Percentiles rank a stretch among this genome's conserved stretches.
phyloP scores from a whole-genome alignment of 2,888 invertebrate species.

The Hedya salicella region DNA sequence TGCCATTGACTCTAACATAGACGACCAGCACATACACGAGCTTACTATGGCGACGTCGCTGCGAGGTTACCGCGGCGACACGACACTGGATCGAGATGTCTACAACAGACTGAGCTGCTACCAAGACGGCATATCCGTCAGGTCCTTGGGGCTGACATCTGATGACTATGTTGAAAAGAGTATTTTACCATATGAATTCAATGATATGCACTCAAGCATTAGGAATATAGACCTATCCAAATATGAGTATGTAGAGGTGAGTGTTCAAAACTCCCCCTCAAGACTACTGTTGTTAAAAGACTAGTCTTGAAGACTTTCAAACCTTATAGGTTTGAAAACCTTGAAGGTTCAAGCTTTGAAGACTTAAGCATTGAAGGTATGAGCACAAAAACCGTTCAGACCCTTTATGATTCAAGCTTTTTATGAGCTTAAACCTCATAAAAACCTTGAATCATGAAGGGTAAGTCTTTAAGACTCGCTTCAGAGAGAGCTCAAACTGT shows the following conservation, averaged over 20 bases:
- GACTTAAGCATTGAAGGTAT: too few relatives aligned
- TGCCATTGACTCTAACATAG: conserved; percentile 60
- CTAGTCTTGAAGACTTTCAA: too few relatives aligned
- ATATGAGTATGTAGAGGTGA: conserved; percentile 64
- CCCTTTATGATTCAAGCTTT: too few relatives aligned
- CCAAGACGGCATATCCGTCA: conserved; percentile 60
- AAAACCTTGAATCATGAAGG: too few relatives aligned
- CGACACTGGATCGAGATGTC: conserved; percentile 36
- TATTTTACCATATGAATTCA: conserved; percentile 55
- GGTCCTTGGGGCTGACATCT: conserved; percentile 62
- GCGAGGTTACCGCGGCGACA: conserved; percentile 42
- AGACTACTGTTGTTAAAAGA: neutral
- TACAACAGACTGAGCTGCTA: conserved; percentile 50
- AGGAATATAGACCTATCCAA: conserved; percentile 70
- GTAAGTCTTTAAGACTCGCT: too few relatives aligned
- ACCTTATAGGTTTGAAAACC: too few relatives aligned
- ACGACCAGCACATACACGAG: conserved; percentile 65
- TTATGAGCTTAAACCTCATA: too few relatives aligned
- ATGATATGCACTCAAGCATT: conserved; percentile 61
- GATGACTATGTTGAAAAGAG: conserved; percentile 77
- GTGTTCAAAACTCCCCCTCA: neutral
- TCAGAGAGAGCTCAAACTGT: too few relatives aligned
- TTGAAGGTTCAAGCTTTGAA: too few relatives aligned
- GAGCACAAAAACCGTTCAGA: too few relatives aligned
- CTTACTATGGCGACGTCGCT: conserved; percentile 49